Conservation (phyloP, 2,888 invertebrate genomes). For the Tetrapedia diversipes region DNA sequence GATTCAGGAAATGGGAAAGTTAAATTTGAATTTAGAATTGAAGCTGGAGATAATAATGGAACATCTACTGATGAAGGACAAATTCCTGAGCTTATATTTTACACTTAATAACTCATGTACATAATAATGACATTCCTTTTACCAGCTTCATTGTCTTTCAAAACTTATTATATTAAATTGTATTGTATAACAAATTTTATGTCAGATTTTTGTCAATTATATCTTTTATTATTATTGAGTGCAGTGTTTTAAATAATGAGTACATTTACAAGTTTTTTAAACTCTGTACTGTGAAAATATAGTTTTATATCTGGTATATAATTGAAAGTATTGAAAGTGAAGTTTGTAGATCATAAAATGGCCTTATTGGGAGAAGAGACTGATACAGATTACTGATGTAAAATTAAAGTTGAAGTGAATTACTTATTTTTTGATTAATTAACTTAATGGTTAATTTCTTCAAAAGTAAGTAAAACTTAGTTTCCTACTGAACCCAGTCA, state of each 20-base stretch:
- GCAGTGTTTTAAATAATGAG: conserved; percentile 32
- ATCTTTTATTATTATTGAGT: conserved; percentile 50
- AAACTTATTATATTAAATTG: conserved; percentile 50
- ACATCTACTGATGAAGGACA: conserved; percentile 94
- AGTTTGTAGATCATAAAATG: conserved; percentile 44
- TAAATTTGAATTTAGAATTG: conserved; percentile 92
- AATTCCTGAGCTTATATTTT: conserved; percentile 94
- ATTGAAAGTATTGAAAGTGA: conserved; percentile 39
- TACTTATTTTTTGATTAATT: conserved; percentile 48
- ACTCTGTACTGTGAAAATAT: conserved; percentile 33
- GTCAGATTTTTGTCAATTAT: conserved; percentile 54
- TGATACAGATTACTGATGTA: conserved; percentile 47
- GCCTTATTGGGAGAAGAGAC: conserved; percentile 61
- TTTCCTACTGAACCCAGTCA: conserved; percentile 2
- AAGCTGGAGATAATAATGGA: conserved; percentile 93
- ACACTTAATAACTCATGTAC: conserved; percentile 83
- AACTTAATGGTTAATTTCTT: conserved; percentile 28
- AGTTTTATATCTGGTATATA: conserved; percentile 37
- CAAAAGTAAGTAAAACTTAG: conserved; percentile 19
- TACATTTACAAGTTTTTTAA: conserved; percentile 36
- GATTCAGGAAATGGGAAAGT: conserved; percentile 90
- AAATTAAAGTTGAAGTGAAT: conserved; percentile 40
- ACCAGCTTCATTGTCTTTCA: conserved; percentile 53
- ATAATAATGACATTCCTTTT: conserved; percentile 60
- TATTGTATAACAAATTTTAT: conserved; percentile 43